Percentiles rank a stretch among this genome's conserved stretches.
Conservation (phyloP, 2,797 vertebrate species). For the Pantherophis vulpinus region DNA sequence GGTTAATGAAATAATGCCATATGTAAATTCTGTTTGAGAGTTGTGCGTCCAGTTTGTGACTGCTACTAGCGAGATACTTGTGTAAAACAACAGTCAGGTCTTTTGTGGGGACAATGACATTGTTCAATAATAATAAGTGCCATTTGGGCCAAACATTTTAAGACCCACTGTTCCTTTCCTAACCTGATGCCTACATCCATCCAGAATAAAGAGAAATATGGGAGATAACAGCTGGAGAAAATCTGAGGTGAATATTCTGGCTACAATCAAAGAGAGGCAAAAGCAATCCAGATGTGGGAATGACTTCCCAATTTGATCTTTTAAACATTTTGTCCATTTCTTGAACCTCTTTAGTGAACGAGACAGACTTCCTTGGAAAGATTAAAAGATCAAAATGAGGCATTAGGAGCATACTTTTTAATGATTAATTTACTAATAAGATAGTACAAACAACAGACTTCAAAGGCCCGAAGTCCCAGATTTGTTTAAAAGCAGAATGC, state of each 20-base stretch:
- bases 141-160: background rate
- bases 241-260: background rate
- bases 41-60: background rate
- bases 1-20: background rate
- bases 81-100: background rate
- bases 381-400: background rate
- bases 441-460: background rate
- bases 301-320: background rate
- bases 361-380: background rate
- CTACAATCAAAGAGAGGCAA: background rate
- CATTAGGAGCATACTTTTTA: background rate
- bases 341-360: background rate
- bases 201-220: background rate
- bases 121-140: background rate
- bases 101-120: background rate
- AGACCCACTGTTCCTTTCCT: background rate
- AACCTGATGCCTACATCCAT: background rate
- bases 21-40: background rate
- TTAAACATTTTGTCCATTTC: background rate
- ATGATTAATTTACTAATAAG: background rate
- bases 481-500: background rate
- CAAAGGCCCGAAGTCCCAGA: background rate
- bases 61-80: background rate
- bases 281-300: background rate
- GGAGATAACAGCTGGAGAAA: background rate